Percentiles rank a stretch among this genome's conserved stretches.
Conservation (phyloP, 92 coral and sea anemone species). For the Phenganax stokvisi region DNA sequence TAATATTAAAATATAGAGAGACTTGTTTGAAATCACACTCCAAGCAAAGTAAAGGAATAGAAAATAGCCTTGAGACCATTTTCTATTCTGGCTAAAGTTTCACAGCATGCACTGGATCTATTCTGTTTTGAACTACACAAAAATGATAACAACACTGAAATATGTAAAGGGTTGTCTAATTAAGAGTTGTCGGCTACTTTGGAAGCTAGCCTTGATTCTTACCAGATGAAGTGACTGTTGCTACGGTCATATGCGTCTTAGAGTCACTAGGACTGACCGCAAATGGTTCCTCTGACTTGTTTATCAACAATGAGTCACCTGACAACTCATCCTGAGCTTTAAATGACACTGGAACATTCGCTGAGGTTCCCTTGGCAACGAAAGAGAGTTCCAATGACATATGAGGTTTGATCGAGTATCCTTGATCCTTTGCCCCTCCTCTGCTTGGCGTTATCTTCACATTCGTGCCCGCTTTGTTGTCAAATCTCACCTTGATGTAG, state of each 20-base stretch:
- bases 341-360: constrained; percentile 85
- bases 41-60: too few species aligned
- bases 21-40: neutral
- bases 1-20: too few species aligned
- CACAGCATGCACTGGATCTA: too few species aligned
- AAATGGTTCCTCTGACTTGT: constrained; percentile 68
- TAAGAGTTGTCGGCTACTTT: neutral
- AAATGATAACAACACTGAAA: neutral
- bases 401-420: constrained; percentile 86
- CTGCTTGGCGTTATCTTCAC: constrained; percentile 81
- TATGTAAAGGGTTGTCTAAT: too few species aligned
- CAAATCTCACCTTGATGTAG: constrained; percentile 87
- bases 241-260: constrained; percentile 49
- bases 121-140: too few species aligned
- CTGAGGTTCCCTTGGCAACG: constrained; percentile 83
- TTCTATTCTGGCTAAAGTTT: too few species aligned
- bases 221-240: constrained; percentile 71
- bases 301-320: constrained; percentile 54
- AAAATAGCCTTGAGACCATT: too few species aligned
- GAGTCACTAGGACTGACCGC: constrained; percentile 72
- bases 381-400: constrained; percentile 89
- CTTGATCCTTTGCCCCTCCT: constrained; percentile 82
- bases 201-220: constrained; percentile 31
- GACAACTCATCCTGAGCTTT: constrained; percentile 70
- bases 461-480: constrained; percentile 80